Evolutionary conservation across 2,113 vertebrate species (phyloP).

Genomic region (Eurystomus gularis): DNA sequence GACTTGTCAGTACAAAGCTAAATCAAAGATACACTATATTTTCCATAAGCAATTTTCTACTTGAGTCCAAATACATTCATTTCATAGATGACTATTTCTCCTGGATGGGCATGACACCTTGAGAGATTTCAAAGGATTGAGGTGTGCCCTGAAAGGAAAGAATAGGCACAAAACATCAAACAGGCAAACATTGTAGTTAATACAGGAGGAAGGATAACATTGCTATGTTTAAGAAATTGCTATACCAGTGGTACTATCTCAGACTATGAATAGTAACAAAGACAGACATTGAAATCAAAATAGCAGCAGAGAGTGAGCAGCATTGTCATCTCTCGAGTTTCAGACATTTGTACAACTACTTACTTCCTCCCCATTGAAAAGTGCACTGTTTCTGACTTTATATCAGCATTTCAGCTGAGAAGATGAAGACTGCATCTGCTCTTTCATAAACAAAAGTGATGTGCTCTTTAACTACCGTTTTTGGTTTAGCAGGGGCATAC

Average conservation of each 20-base stretch:
- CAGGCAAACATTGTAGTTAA: background rate
- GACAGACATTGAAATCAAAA: background rate
- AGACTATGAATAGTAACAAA: background rate
- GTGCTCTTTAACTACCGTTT: background rate
- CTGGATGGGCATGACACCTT: background rate
- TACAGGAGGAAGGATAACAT: background rate
- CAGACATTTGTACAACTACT: background rate
- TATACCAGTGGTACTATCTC: background rate
- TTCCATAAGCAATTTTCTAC: background rate
- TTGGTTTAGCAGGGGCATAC: background rate
- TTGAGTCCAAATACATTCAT: background rate
- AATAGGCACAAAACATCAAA: background rate
- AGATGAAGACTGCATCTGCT: background rate
- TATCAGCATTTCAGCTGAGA: background rate
- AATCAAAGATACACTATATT: background rate
- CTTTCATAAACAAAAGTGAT: background rate
- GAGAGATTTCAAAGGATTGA: background rate
- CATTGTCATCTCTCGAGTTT: background rate
- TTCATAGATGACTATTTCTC: background rate
- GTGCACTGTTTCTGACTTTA: background rate
- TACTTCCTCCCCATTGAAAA: background rate
- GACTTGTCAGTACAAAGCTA: background rate
- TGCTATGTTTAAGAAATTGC: background rate
- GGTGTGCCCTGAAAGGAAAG: background rate
- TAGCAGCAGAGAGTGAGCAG: background rate